Evolutionary conservation across 53 echinoderm and acorn worm genomes (phyloP), one percentile per base, ranked within the genome.

Genomic region (Echinarachnius parma): DNA sequence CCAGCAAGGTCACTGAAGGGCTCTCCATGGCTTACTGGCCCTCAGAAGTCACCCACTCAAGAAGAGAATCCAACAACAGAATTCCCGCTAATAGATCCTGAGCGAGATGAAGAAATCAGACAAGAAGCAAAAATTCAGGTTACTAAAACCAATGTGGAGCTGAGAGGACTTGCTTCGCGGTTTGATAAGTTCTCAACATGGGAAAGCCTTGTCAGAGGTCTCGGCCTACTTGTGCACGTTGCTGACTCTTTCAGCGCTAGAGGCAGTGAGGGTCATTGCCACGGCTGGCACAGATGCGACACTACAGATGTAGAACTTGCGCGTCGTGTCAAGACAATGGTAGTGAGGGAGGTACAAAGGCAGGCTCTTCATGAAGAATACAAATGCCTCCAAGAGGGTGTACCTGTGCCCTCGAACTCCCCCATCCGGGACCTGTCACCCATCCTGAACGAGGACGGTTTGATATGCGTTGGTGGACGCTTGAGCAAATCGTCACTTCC

Each of bases 121-220:
- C 32, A 56, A 9, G 42, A 42, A 8, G 13, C 13, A 13, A 42
- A 42, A 42, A 42, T 42, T 42, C 42, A 42, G 8, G 42, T 42
- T 13, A 42, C 42, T 8, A 42, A 42, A 9, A 9, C 42, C 42
- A 42, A 13, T 13, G 42, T 42, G 42, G 42, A 42, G 42, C 42
- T 42, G 42, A 9, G 8, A 13, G 42, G 42, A 9, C 42, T 42
- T 34, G 46, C 27, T 39, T 44, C 66, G 22, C 49, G 76, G 23
- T 76, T 86, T 48, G 24, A 52, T 28, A 79, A 66, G 46, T 86
- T 80, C 58, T 86, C 80, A 35, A 61, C 26, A 27, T 86, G 86
- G 86, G 31, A 75, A 35, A 71, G 79, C 4, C 19, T 59, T 10
- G 47, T 62, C 9, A 80, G 86, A 48, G 75, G 75, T 8, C 48